These are phyloP conservation scores for Scopus umbretta DNA, from an alignment of 2,113 vertebrate species.

Conservation along the genomic window DNA sequence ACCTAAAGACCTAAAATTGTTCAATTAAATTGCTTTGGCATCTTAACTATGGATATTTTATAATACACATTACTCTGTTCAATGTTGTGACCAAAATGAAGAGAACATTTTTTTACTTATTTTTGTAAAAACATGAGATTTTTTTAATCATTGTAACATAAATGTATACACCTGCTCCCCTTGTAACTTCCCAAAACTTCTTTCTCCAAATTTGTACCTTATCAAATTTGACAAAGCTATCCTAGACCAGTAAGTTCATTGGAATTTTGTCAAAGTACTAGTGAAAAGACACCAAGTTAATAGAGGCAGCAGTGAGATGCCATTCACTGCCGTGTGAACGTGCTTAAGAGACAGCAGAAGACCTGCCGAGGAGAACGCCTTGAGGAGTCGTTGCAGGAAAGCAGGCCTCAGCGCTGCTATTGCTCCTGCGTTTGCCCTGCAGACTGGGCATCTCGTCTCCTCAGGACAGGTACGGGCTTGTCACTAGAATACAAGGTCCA, in stretches of 20 bases:
- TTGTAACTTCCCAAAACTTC: not conserved
- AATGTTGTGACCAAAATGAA: not conserved
- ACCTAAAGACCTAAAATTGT: not conserved
- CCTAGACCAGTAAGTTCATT: not conserved
- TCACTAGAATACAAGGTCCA: not conserved
- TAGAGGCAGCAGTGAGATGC: not conserved
- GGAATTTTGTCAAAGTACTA: not conserved
- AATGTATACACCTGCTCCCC: not conserved
- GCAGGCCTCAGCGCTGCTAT: accelerated
- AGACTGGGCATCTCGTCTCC: accelerated
- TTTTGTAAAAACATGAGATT: not conserved
- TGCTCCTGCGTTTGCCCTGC: not conserved
- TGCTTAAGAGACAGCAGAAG: not conserved
- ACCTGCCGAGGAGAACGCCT: not conserved
- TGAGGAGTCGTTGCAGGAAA: accelerated
- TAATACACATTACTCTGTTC: not conserved
- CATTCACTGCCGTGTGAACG: not conserved
- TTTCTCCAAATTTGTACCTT: not conserved
- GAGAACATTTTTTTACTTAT: not conserved
- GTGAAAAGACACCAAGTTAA: not conserved
- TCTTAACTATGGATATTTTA: not conserved
- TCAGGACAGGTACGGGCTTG: accelerated
- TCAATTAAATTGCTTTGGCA: not conserved
- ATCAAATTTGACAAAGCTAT: not conserved
- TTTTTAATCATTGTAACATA: not conserved